Evolutionary conservation across 2,113 vertebrate species (phyloP), one percentile per base, ranked within the genome.

Genomic region (Eptatretus burgeri): DNA sequence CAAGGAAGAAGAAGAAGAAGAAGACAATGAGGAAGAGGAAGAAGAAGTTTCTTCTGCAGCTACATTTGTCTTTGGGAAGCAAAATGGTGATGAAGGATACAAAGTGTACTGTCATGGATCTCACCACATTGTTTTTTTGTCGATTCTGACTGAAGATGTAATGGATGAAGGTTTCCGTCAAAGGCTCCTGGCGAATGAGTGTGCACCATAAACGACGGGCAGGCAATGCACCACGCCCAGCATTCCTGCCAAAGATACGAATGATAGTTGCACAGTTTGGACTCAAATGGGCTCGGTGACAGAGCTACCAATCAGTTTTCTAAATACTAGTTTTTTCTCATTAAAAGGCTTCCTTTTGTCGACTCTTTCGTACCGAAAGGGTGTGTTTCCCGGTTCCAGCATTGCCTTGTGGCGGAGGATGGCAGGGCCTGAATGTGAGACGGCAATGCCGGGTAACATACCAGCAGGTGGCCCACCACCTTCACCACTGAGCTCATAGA

Each of bases 361-460:
- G 27, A 41, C 27, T 7, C 7, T 41, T 41, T 41, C 81, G 74
- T 74, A 98, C 91, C 83, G 94, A 76, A 98, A 98, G 1, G 91
- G 91, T 13, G 91, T 98, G 74, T 98, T 98, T 72, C 94, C 91
- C 18, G 89, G 82, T 68, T 98, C 86, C 67, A 95, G 76, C 86
- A 98, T 95, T 52, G 89, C 91, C 76, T 94, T 95, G 70, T 85
- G 85, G 66, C 89, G 76, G 52, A 94, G 79, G 52, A 83, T 63
- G 67, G 87, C 85, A 14, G 89, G 85, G 62, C 82, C 84, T 10
- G 79, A 80, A 60, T n/a, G 56, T 56, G 84, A 82, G 5, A 72
- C 67, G 2, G 78, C 80, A 63, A 78, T 60, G 69, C 95, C 87
- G 65, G 77, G 75, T 11, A 86, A 84, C 19, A 78, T 85, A 49